phyloP scores from a whole-genome alignment of 1,140 invertebrate species.

The Ceratosolen fusciceps region DNA sequence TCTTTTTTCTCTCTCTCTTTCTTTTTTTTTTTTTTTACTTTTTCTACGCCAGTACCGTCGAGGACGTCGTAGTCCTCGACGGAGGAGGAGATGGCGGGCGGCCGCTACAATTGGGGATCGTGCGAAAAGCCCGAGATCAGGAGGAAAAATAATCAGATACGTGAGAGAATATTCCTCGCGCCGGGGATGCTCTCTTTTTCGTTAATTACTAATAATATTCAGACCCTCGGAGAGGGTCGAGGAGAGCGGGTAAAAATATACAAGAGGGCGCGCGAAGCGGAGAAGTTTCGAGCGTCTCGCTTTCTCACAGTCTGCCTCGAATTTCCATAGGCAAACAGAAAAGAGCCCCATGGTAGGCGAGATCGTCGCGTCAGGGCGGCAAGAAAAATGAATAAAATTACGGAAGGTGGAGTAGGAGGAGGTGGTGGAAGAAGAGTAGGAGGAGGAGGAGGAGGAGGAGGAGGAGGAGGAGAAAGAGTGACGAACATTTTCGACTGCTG shows the following conservation, averaged over 20 bases:
- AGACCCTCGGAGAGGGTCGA: constrained; percentile 55
- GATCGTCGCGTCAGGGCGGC: constrained; percentile 54
- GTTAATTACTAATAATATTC: constrained; percentile 73
- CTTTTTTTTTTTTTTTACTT: too few species aligned
- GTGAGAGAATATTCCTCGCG: constrained; percentile 20
- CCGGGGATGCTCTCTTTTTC: constrained; percentile 52
- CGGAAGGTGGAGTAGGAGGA: too few species aligned
- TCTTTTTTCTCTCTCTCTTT: too few species aligned
- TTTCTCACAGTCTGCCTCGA: constrained; percentile 36
- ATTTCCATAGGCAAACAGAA: constrained; percentile 72
- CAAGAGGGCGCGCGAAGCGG: constrained; percentile 46
- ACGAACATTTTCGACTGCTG: constrained; percentile 51
- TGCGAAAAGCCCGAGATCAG: neutral
- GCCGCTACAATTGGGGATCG: neutral
- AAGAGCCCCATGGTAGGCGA: constrained; percentile 43
- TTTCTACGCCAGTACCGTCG: too few species aligned
- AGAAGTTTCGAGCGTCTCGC: neutral
- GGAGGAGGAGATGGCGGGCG: too few species aligned
- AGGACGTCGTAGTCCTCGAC: neutral
- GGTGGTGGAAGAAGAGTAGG: too few species aligned
- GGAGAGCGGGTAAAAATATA: constrained; percentile 56
- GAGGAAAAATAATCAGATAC: constrained; percentile 41
- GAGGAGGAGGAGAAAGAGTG: too few species aligned
- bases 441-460: too few species aligned
- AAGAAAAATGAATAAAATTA: constrained; percentile 74